Percentiles rank a stretch among this genome's conserved stretches.
phyloP scores from a whole-genome alignment of 2,888 invertebrate species.

The Steinernema hermaphroditum region DNA sequence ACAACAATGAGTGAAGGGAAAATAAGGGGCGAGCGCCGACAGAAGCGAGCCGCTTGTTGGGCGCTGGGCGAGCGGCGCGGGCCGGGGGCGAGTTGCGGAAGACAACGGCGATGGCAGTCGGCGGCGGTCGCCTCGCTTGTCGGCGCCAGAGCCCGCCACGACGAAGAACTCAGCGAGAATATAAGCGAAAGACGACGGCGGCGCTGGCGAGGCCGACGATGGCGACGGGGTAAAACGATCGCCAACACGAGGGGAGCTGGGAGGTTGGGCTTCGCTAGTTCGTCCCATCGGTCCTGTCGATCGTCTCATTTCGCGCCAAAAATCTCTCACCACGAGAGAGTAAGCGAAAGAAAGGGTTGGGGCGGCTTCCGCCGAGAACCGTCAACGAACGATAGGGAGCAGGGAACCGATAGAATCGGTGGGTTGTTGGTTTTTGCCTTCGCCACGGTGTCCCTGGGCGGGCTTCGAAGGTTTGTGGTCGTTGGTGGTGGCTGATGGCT shows the following conservation, averaged over 20 bases:
- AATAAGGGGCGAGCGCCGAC: conserved; percentile 11
- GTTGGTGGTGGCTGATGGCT: conserved; percentile 9
- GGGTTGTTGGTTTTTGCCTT: background rate
- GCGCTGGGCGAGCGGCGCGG: background rate
- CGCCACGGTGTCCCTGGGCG: conserved; percentile 17
- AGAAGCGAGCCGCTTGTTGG: background rate
- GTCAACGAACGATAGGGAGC: background rate
- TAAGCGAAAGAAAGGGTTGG: background rate
- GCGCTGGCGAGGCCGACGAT: conserved; percentile 23
- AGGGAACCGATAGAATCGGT: conserved; percentile 26
- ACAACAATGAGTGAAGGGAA: background rate
- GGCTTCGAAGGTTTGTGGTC: conserved; percentile 14
- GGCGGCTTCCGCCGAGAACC: conserved; percentile 5
- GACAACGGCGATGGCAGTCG: background rate
- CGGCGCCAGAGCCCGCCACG: background rate
- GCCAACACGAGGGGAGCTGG: conserved; percentile 14
- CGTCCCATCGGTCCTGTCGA: conserved; percentile 10
- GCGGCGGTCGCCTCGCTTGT: background rate
- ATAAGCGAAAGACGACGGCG: conserved; percentile 6
- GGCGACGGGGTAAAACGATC: conserved; percentile 28
- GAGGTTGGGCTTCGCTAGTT: conserved; percentile 29
- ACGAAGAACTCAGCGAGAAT: conserved; percentile 25
- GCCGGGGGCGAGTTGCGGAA: background rate
- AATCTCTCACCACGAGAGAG: conserved; percentile 29
- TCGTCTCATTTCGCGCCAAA: conserved; percentile 30